Base-by-base conservation (phyloP, 2,113 vertebrate species). In the Procapra przewalskii region DNA sequence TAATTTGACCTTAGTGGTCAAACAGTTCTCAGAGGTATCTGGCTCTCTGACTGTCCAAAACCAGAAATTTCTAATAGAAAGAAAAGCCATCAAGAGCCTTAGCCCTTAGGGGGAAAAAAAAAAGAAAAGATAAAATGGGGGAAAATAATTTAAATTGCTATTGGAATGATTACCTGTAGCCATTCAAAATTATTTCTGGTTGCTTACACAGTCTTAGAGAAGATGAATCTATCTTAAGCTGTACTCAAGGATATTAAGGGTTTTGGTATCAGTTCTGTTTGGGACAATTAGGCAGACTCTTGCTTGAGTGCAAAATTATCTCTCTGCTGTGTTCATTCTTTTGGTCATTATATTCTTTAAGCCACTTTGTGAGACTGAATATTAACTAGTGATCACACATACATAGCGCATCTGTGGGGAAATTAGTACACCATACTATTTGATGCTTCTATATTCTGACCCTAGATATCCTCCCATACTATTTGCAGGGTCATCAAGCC, bases 1-100 rank as follows among this genome's bases (percentile, higher is more conserved):
- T 19, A 52, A 85, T 71, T 67, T 0, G 43, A 98, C 92, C 43
- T 52, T 25, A 75, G 60, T 1, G 82, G 86, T 95, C 54, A 89
- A 48, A 92, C 21, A 3, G 64, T 91, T 97, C 97, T 91, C 60
- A 81, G 52, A 79, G 52, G 16, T 96, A 43, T 83, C 6, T 96
- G 0, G 0, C 43, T 98, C 80, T 92, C 88, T 71, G 82, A 54
- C 96, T 97, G 92, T 97, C 77, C 59, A 89, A 89, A 81, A 91
- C 55, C 83, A 97, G 91, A 77, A n/a, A 95, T 95, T 91, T 95
- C 87, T 98, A 98, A 45, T 27, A 97, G 97, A 94, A 98, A 98
- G 96, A 97, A 97, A 97, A 23, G 11, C 14, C 23, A 77, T 15
- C 40, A 3, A 31, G 14, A 64, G 19, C 36, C 15, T 80, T 75